Evolutionary conservation across 2,797 vertebrate genomes (phyloP).

Genomic region (Rhinatrema bivittatum): DNA sequence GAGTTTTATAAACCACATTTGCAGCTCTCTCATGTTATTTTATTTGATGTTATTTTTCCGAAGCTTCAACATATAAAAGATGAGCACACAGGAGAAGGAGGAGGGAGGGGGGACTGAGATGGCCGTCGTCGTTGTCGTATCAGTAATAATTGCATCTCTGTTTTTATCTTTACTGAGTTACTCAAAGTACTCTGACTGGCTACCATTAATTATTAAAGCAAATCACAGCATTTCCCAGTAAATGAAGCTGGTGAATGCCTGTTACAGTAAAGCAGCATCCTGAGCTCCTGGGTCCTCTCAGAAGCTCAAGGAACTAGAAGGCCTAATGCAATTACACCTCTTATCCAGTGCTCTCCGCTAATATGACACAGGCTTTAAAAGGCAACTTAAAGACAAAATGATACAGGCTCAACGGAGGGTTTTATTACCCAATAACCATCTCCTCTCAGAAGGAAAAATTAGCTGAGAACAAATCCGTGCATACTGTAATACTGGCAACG

Average conservation of each 20-base stretch:
- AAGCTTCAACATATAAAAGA: too few relatives aligned
- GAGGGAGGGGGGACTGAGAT: too few relatives aligned
- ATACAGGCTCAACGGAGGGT: not conserved
- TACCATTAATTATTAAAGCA: constrained; percentile 57
- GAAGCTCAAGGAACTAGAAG: constrained; percentile 1
- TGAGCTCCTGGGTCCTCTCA: constrained; percentile 19
- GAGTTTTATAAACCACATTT: too few relatives aligned
- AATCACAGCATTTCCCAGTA: constrained; percentile 61
- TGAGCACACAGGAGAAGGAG: too few relatives aligned
- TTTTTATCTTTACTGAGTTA: not conserved
- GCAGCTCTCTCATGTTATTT: too few relatives aligned
- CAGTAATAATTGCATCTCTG: not conserved
- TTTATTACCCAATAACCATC: not conserved
- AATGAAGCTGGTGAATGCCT: constrained; percentile 24
- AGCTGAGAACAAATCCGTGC: too few relatives aligned
- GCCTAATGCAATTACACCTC: constrained; percentile 7
- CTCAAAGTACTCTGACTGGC: constrained; percentile 18
- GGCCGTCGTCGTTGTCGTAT: too few relatives aligned
- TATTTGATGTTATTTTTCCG: too few relatives aligned
- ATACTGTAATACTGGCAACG: too few relatives aligned
- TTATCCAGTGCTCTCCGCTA: not conserved
- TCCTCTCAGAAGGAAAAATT: not conserved
- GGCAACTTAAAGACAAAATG: not conserved
- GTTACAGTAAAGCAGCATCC: constrained; percentile 39
- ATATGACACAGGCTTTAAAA: not conserved